These are phyloP conservation scores for Tympanoctomys barrerae DNA, from an alignment of 2,797 vertebrate species.

Conservation along the genomic window DNA sequence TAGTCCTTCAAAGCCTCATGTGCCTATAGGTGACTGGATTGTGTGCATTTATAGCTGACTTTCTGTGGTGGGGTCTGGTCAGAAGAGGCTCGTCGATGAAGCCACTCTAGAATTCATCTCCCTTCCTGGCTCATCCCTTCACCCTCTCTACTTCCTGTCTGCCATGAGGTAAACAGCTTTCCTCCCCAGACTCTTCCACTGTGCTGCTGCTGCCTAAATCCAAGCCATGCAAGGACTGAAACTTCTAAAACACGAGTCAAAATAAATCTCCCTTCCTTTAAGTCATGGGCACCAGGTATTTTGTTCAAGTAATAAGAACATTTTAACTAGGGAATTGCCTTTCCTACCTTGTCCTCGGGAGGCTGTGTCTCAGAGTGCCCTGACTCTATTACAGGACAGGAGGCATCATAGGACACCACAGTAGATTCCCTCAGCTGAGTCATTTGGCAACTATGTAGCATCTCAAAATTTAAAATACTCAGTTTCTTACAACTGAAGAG, in stretches of 20 bases:
- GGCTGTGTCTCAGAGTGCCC: not conserved
- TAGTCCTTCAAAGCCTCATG: not conserved
- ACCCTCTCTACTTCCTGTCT: not conserved
- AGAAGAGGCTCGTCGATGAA: not conserved
- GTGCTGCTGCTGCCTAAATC: not conserved
- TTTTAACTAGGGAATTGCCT: not conserved
- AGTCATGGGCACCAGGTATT: not conserved
- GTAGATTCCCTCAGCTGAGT: not conserved
- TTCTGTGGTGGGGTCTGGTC: not conserved
- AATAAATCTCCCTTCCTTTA: not conserved
- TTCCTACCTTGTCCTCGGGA: constrained; percentile 30
- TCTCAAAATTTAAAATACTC: constrained; percentile 53
- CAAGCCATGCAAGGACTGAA: not conserved
- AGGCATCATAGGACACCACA: not conserved
- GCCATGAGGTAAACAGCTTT: not conserved
- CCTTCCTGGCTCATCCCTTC: not conserved
- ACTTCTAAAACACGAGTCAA: not conserved
- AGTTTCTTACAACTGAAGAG: constrained; percentile 49
- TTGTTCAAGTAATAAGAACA: not conserved
- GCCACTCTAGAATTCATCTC: not conserved
- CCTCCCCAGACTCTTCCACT: not conserved
- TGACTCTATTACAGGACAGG: not conserved
- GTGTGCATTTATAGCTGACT: not conserved
- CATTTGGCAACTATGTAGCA: not conserved
- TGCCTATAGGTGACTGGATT: not conserved